phyloP scores from a whole-genome alignment of 2,797 vertebrate species.

The Apogon hyalosoma region DNA sequence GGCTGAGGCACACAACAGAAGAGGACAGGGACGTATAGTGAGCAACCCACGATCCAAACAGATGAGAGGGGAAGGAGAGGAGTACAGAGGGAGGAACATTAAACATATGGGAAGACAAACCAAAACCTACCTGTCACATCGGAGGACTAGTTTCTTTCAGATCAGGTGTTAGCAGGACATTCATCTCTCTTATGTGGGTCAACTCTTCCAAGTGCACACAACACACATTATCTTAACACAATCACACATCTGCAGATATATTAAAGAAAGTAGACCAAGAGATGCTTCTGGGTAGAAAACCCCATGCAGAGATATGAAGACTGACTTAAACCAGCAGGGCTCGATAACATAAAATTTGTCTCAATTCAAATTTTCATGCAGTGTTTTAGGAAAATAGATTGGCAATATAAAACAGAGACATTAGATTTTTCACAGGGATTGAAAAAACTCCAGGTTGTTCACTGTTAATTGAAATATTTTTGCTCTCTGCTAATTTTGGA shows the following conservation, averaged over 20 bases:
- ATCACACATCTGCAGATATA: conserved; percentile 12
- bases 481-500: too few relatives aligned
- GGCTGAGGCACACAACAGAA: conserved; percentile 63
- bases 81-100: conserved; percentile 3
- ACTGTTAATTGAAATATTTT: background rate
- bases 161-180: conserved; percentile 28
- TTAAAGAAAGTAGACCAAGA: conserved; percentile 35
- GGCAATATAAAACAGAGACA: conserved; percentile 5
- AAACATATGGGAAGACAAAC: conserved; percentile 30
- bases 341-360: conserved; percentile 16
- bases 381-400: conserved; percentile 2
- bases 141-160: conserved; percentile 32
- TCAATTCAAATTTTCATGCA: conserved; percentile 10
- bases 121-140: conserved; percentile 39
- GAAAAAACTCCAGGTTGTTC: background rate
- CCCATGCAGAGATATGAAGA: conserved; percentile 25
- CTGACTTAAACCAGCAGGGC: conserved; percentile 13
- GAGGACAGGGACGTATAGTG: conserved; percentile 50
- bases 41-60: conserved; percentile 19
- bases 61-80: conserved; percentile 2
- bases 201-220: conserved; percentile 37
- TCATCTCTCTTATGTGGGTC: conserved; percentile 22
- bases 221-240: conserved; percentile 29
- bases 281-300: conserved; percentile 25
- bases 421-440: conserved; percentile 14